Evolutionary conservation across 2,888 invertebrate species (phyloP).

Genomic region (Synanthedon tipuliformis): DNA sequence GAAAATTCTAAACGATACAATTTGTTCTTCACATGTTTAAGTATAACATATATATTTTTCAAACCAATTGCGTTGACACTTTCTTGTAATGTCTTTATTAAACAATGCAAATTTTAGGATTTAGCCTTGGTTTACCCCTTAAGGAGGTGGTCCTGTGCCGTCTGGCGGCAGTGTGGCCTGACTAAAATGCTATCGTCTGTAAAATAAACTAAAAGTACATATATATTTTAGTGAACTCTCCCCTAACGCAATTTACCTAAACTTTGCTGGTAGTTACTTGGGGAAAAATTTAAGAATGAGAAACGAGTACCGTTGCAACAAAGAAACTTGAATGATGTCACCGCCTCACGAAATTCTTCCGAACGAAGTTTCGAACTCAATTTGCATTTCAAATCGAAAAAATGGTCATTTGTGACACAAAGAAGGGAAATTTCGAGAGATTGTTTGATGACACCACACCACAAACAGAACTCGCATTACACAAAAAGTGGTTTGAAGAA

Average conservation of each 20-base stretch:
- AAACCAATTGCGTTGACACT: no score
- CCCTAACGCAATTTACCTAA: conserved; percentile 3
- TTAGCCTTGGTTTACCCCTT: no score
- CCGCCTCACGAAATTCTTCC: conserved; percentile 23
- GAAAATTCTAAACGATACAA: no score
- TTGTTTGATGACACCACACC: conserved; percentile 1
- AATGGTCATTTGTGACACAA: conserved; percentile 24
- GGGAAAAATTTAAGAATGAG: background rate
- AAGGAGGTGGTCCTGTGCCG: no score
- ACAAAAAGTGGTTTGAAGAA: no score
- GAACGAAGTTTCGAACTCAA: conserved; percentile 47
- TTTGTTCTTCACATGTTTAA: no score
- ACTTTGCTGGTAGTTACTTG: background rate
- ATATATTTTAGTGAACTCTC: background rate
- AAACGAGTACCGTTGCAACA: conserved; percentile 1
- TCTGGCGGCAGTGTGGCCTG: no score
- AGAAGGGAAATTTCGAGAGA: conserved; percentile 14
- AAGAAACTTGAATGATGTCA: conserved; percentile 26
- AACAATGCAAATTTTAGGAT: no score
- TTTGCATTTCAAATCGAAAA: conserved; percentile 44
- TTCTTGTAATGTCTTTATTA: no score
- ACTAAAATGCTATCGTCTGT: no score
- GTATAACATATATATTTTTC: no score
- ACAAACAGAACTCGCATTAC: background rate
- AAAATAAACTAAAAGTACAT: no score